These are phyloP conservation scores for Orycteropus afer DNA, from an alignment of 2,113 vertebrate genomes.

Conservation along the genomic window DNA sequence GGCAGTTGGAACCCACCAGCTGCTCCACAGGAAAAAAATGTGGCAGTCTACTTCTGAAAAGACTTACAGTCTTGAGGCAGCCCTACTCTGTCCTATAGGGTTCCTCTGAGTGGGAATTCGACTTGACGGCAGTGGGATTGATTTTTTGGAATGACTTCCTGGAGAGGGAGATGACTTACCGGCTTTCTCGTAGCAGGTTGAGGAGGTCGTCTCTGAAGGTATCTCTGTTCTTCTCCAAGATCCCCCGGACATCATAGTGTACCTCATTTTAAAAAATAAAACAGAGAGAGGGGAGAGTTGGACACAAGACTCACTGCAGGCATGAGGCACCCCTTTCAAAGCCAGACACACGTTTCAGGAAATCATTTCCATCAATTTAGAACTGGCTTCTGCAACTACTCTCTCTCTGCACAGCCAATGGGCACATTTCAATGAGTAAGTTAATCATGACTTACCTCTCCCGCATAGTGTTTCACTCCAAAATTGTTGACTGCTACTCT, in stretches of 20 bases:
- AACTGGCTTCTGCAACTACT: not conserved
- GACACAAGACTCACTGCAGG: not conserved
- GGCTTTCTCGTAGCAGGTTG: slow-evolving; percentile 95
- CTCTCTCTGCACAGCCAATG: not conserved
- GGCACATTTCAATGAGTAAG: not conserved
- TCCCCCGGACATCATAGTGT: slow-evolving; percentile 96
- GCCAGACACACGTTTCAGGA: not conserved
- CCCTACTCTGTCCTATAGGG: too few species aligned
- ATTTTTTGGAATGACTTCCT: not conserved
- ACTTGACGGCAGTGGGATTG: not conserved
- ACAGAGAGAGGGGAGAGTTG: not conserved
- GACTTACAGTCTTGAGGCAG: not conserved
- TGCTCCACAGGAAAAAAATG: not conserved
- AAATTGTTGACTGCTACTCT: slow-evolving; percentile 96
- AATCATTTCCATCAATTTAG: slow-evolving; percentile 50
- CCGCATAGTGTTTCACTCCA: slow-evolving; percentile 97
- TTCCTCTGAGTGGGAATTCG: too few species aligned
- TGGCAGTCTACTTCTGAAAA: not conserved
- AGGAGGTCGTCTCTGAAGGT: slow-evolving; percentile 97
- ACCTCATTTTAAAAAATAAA: slow-evolving; percentile 87
- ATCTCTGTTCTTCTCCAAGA: slow-evolving; percentile 97
- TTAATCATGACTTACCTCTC: slow-evolving; percentile 90
- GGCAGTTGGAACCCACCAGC: not conserved
- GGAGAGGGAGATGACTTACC: slow-evolving; percentile 77
- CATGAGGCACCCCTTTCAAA: not conserved